Conservation (phyloP, 1,140 invertebrate genomes). For the Orchestia grillus region DNA sequence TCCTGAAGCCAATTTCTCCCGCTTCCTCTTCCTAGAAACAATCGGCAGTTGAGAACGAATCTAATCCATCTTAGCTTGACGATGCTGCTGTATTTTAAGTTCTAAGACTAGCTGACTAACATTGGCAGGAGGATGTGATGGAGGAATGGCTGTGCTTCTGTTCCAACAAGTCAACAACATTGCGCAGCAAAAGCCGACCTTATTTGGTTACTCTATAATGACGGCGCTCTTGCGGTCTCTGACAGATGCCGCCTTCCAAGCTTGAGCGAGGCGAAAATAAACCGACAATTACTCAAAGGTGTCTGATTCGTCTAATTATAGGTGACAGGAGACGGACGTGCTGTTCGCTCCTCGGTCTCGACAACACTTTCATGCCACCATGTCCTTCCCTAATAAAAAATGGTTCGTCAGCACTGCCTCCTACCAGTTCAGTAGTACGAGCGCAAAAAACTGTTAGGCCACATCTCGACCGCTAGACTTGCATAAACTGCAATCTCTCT, state of each 20-base stretch:
- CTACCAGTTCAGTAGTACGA: not conserved
- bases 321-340: slow-evolving; percentile 46
- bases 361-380: slow-evolving; percentile 25
- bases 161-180: slow-evolving; percentile 47
- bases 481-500: not conserved
- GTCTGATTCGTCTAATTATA: slow-evolving; percentile 46
- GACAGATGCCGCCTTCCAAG: slow-evolving; percentile 14
- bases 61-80: not conserved
- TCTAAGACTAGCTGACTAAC: not conserved
- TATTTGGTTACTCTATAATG: slow-evolving; percentile 33
- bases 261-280: slow-evolving; percentile 37
- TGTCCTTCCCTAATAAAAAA: slow-evolving; percentile 12
- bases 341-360: not conserved
- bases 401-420: not conserved
- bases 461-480: not conserved
- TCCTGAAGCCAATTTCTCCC: not conserved
- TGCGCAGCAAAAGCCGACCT: slow-evolving; percentile 18
- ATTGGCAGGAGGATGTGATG: not conserved
- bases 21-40: not conserved
- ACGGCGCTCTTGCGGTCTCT: not conserved
- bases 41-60: not conserved
- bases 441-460: not conserved
- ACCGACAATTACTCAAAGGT: slow-evolving; percentile 50
- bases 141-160: not conserved
- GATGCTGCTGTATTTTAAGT: not conserved